Percentiles rank a stretch among this genome's conserved stretches.
These are phyloP conservation scores for Anthrax anthrax DNA, from an alignment of 2,888 invertebrate species.

Conservation along the genomic window DNA sequence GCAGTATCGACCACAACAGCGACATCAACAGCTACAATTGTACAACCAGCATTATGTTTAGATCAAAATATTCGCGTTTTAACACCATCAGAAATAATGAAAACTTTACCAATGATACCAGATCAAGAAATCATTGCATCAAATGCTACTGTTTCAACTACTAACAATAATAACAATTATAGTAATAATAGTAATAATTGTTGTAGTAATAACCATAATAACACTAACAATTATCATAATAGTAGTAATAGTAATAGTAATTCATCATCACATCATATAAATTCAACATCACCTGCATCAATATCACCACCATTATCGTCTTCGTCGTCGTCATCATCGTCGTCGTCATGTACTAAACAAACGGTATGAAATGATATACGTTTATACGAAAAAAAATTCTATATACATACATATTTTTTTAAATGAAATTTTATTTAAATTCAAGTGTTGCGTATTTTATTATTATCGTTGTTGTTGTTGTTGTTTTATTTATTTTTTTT, in stretches of 20 bases:
- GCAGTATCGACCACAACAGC: not conserved
- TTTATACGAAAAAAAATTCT: too few relatives aligned
- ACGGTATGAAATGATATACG: too few relatives aligned
- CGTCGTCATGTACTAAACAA: too few relatives aligned
- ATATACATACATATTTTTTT: too few relatives aligned
- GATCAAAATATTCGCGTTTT: constrained; percentile 80
- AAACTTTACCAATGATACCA: constrained; percentile 66
- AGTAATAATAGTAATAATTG: not conserved
- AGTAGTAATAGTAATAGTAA: not conserved
- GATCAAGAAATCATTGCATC: constrained; percentile 12
- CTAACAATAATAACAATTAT: not conserved
- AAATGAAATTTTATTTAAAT: too few relatives aligned
- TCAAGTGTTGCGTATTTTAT: too few relatives aligned
- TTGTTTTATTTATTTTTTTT: too few relatives aligned
- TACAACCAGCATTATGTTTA: constrained; percentile 3
- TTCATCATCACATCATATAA: not conserved
- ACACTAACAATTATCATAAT: too few relatives aligned
- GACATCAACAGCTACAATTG: not conserved
- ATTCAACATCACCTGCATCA: constrained; percentile 4
- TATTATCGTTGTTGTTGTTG: too few relatives aligned
- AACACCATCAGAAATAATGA: constrained; percentile 81
- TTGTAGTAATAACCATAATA: not conserved
- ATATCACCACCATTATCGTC: not conserved
- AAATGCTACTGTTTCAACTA: constrained; percentile 7
- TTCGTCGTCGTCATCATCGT: too few relatives aligned